Evolutionary conservation across 2,113 vertebrate species (phyloP).

Genomic region (Eudyptes chrysolophus): DNA sequence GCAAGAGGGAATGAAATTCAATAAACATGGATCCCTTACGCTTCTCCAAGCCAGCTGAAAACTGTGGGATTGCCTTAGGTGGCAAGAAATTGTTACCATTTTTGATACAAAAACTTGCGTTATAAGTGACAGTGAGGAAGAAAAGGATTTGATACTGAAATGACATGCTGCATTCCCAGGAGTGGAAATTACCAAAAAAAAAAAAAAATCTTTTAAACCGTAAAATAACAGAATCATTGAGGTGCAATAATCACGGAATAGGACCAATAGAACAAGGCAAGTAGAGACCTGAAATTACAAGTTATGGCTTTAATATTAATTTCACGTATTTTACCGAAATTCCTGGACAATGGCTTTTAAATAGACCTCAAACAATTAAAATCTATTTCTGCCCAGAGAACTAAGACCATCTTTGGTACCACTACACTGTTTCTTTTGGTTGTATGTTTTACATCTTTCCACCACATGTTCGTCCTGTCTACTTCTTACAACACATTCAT

Average conservation of each 20-base stretch:
- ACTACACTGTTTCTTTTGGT: not conserved
- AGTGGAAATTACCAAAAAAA: not conserved
- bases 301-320: not conserved
- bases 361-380: not conserved
- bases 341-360: not conserved
- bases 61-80: not conserved
- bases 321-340: not conserved
- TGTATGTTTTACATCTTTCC: not conserved
- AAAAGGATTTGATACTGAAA: not conserved
- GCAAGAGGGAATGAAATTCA: not conserved
- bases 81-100: not conserved
- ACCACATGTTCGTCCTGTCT: fast-evolving
- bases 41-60: not conserved
- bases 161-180: not conserved
- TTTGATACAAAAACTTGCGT: not conserved
- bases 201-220: not conserved
- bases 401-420: not conserved
- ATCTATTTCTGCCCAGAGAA: not conserved
- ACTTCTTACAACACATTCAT: not conserved
- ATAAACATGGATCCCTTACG: fast-evolving
- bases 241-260: not conserved
- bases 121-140: not conserved
- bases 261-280: not conserved
- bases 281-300: not conserved
- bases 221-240: not conserved